These are phyloP conservation scores for Synaphobranchus kaupii DNA, from an alignment of 2,797 vertebrate genomes.

Conservation along the genomic window DNA sequence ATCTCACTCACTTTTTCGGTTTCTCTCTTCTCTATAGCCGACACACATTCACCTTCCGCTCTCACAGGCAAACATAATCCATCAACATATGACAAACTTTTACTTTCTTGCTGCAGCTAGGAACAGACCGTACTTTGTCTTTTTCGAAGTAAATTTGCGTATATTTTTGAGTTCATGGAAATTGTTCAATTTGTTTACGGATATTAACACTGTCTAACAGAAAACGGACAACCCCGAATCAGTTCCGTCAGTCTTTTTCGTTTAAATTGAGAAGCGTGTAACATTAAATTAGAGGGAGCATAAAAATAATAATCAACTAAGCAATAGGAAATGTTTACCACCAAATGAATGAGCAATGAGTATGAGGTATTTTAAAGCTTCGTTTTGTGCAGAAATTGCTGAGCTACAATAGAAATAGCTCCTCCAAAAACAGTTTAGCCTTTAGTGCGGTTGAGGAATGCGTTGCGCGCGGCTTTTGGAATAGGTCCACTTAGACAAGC, in stretches of 20 bases:
- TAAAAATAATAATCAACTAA: not conserved
- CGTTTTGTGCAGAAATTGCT: not conserved
- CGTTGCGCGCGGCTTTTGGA: slow-evolving; percentile 18
- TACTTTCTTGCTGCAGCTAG: not conserved
- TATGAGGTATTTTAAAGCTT: not conserved
- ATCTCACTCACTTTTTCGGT: not conserved
- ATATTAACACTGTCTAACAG: not conserved
- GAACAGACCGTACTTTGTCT: slow-evolving; percentile 15
- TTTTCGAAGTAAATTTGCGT: not conserved
- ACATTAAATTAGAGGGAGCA: slow-evolving; percentile 43
- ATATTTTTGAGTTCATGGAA: slow-evolving; percentile 17
- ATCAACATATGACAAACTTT: slow-evolving; percentile 33
- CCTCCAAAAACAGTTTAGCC: not conserved
- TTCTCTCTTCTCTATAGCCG: not conserved
- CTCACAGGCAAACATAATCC: slow-evolving; percentile 24
- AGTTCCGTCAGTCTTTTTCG: slow-evolving; percentile 33
- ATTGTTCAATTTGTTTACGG: not conserved
- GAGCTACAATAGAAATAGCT: slow-evolving; percentile 15
- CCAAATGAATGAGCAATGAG: not conserved
- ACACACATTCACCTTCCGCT: not conserved
- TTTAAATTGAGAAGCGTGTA: slow-evolving; percentile 52
- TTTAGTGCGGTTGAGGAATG: slow-evolving; percentile 31
- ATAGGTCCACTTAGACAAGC: not conserved
- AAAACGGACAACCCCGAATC: not conserved
- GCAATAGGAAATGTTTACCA: slow-evolving; percentile 38